Evolutionary conservation across 2,113 vertebrate genomes (phyloP).

Genomic region (Etia nguti): DNA sequence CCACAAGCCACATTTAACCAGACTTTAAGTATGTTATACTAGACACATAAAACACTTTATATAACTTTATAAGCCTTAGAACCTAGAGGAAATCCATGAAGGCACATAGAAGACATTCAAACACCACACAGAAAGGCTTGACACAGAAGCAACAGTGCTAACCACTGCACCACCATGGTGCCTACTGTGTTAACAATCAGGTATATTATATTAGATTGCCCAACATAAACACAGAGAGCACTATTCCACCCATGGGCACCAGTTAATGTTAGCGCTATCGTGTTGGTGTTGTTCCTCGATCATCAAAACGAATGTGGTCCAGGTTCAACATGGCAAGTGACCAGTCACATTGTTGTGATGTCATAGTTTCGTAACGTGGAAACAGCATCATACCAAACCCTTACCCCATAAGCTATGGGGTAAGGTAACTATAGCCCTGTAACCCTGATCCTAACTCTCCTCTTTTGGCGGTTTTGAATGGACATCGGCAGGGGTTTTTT

Average conservation of each 20-base stretch:
- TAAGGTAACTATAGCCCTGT: not conserved
- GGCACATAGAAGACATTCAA: not conserved
- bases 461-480: not conserved
- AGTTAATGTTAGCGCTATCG: not conserved
- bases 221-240: not conserved
- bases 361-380: not conserved
- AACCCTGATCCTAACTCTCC: not conserved
- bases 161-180: not conserved
- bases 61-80: not conserved
- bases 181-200: not conserved
- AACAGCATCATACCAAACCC: not conserved
- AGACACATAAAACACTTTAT: not conserved
- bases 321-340: not conserved
- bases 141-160: not conserved
- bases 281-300: not conserved
- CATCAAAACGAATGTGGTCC: not conserved
- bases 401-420: not conserved
- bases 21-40: not conserved
- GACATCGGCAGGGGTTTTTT: fast-evolving
- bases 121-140: not conserved
- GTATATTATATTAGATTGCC: not conserved
- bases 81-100: not conserved
- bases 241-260: not conserved
- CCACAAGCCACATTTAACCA: not conserved
- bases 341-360: not conserved